phyloP scores from a whole-genome alignment of 2,797 vertebrate species.

The Morus bassanus region DNA sequence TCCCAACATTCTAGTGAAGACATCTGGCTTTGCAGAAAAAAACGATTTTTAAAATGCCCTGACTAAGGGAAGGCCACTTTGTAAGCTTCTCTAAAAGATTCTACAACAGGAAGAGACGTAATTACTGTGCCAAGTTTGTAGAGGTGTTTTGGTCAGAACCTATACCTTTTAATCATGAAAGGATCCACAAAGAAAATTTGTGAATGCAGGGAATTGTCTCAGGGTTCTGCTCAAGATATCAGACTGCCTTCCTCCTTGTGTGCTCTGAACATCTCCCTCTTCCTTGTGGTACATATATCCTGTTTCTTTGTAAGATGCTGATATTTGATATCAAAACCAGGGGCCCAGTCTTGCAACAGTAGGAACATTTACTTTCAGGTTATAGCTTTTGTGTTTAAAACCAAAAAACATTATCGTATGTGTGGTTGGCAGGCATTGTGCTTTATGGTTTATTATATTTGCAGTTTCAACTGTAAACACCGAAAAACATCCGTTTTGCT shows the following conservation, averaged over 20 bases:
- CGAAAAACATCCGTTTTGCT: constrained; percentile 29
- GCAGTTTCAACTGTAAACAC: background rate
- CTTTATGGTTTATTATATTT: constrained; percentile 40
- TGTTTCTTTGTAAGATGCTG: background rate
- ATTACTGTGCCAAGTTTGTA: background rate
- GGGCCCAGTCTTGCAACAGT: background rate
- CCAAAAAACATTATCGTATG: background rate
- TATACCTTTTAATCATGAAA: background rate
- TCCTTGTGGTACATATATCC: background rate
- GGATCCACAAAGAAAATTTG: background rate
- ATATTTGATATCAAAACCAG: background rate
- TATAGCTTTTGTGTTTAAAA: constrained; percentile 40
- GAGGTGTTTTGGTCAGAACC: background rate
- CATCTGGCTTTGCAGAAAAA: background rate
- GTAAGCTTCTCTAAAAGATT: background rate
- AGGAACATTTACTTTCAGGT: background rate
- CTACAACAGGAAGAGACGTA: background rate
- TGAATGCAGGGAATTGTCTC: background rate
- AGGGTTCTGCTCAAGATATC: background rate
- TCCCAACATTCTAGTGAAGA: background rate
- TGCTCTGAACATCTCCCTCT: background rate
- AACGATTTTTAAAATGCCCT: background rate
- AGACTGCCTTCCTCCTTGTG: background rate
- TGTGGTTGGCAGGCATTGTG: background rate
- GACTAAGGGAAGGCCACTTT: background rate